A percentile compares a stretch with the other conserved stretches of the same genome.
Conservation (phyloP, 2,113 vertebrate genomes). For the Gobiocypris rarus region DNA sequence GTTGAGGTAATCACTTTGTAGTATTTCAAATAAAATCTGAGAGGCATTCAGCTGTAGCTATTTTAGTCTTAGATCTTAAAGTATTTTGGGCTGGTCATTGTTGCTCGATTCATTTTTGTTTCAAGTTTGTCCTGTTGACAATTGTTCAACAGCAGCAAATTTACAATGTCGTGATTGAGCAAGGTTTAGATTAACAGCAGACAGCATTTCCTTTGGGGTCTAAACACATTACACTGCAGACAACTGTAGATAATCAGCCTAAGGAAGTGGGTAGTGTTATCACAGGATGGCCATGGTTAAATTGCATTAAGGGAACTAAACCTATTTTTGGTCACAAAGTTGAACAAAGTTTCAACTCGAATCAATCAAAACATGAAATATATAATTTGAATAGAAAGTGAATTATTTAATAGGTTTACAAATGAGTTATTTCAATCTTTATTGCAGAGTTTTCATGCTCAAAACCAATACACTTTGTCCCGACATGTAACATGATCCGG, state of each 20-base stretch:
- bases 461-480: constrained; percentile 9
- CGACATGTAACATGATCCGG: constrained; percentile 46
- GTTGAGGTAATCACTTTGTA: constrained; percentile 19
- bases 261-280: constrained; percentile 52
- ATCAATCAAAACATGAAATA: background rate
- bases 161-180: background rate
- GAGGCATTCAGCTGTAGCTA: background rate
- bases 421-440: background rate
- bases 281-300: constrained; percentile 39
- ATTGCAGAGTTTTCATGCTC: background rate
- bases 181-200: constrained; percentile 11
- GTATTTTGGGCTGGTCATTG: constrained; percentile 27
- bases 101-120: constrained; percentile 25
- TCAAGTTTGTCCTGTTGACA: background rate
- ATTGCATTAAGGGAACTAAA: constrained; percentile 22
- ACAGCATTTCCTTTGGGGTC: constrained; percentile 51
- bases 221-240: constrained; percentile 45
- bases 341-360: no score
- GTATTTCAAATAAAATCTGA: constrained; percentile 6
- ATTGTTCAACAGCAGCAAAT: background rate
- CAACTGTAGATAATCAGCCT: constrained; percentile 61
- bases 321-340: constrained; percentile 12
- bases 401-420: background rate
- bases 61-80: background rate
- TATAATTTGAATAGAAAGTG: background rate